phyloP scores from a whole-genome alignment of 2,888 invertebrate genomes.

The Odontocerum albicorne region DNA sequence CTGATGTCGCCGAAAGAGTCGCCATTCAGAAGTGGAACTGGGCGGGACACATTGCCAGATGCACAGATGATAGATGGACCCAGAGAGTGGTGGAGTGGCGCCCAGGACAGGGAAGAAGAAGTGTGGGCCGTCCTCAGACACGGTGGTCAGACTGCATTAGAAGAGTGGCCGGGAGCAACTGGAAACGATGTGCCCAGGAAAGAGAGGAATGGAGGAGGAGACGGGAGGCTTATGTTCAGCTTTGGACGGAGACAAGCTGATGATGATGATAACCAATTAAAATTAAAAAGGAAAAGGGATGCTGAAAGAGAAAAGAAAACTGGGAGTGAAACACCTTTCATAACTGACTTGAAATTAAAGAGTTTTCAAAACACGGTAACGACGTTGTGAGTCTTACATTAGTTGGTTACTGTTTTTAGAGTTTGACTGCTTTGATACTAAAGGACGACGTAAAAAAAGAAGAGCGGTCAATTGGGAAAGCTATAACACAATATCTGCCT shows the following conservation, averaged over 20 bases:
- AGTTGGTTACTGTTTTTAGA: too few species aligned
- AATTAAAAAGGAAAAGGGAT: background rate
- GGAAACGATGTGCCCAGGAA: background rate
- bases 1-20: background rate
- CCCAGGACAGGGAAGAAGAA: background rate
- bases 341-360: too few species aligned
- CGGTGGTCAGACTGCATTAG: background rate
- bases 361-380: too few species aligned
- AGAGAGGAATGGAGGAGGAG: background rate
- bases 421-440: too few species aligned
- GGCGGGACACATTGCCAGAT: background rate
- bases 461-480: too few species aligned
- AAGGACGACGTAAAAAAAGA: too few species aligned
- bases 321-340: too few species aligned
- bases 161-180: too few species aligned
- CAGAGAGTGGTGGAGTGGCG: background rate
- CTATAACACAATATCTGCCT: too few species aligned
- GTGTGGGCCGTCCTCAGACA: background rate
- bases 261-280: background rate
- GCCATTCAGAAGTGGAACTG: background rate
- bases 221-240: background rate
- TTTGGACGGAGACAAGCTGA: background rate
- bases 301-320: background rate
- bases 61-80: background rate
- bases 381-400: too few species aligned